Evolutionary conservation across 2,888 invertebrate species (phyloP).

Genomic region (Agonopterix arenella): DNA sequence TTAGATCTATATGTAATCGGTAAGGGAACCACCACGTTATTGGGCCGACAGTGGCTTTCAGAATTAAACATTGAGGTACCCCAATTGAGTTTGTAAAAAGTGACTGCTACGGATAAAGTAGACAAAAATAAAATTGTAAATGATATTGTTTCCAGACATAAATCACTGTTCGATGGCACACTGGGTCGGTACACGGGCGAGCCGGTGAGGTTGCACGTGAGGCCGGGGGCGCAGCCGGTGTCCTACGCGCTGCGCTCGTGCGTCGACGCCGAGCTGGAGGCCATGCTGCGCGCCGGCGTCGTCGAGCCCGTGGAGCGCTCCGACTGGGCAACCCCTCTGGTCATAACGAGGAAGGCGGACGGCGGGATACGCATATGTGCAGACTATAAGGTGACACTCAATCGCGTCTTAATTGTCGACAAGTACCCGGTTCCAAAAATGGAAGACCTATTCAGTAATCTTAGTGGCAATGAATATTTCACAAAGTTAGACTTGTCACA

Average conservation of each 20-base stretch:
- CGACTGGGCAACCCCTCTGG: conserved; percentile 19
- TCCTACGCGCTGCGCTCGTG: neutral
- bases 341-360: too few species aligned
- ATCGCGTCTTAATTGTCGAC: conserved; percentile 19
- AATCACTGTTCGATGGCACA: too few species aligned
- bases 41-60: too few species aligned
- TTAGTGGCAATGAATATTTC: conserved; percentile 11
- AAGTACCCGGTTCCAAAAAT: conserved; percentile 18
- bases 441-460: conserved; percentile 14
- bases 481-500: conserved; percentile 3
- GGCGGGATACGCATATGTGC: conserved; percentile 14
- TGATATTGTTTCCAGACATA: too few species aligned
- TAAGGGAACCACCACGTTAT: too few species aligned
- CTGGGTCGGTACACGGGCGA: too few species aligned
- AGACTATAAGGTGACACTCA: conserved; percentile 21
- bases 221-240: conserved; percentile 6
- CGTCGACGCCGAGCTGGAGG: conserved; percentile 15
- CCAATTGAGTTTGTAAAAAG: too few species aligned
- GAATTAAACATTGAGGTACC: too few species aligned
- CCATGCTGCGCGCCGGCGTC: too few species aligned
- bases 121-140: too few species aligned
- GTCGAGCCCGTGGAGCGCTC: conserved; percentile 7
- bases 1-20: too few species aligned
- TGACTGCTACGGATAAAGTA: too few species aligned
- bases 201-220: conserved; percentile 1